Evolutionary conservation across 2,113 vertebrate species (phyloP), one percentile per base, ranked within the genome.

Genomic region (Micromys minutus): DNA sequence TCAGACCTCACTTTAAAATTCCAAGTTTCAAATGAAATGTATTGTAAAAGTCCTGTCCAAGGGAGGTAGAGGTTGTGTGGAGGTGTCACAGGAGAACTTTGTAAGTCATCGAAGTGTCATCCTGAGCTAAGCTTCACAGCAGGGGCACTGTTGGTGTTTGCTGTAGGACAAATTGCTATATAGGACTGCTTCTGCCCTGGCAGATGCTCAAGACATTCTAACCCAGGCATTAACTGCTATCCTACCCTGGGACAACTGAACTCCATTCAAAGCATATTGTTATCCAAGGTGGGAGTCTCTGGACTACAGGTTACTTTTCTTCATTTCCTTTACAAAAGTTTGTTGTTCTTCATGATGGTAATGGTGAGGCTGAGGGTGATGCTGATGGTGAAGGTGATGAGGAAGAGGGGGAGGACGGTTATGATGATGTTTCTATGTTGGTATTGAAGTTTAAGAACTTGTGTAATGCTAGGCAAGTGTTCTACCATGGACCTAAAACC

Each of bases 401-500:
- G 13, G 0, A 1, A 26, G 74, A 0, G 29, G 7, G 0, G 16
- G 42, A 1, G 31, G 45, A 4, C 29, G 11, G 15, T 34, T 29
- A 5, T 36, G 11, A 59, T 39, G n/a, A 83, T 63, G 39, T 90
- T 52, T 24, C 31, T 36, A 22, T 65, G 59, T 8, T 39, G 17
- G 22, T 47, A 7, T 4, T 65, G 34, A 47, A 52, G 10, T 36
- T n/a, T 29, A 39, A 11, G 9, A 26, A 15, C 13, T 47, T 77
- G 31, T 65, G 4, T 21, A 65, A 36, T 61, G 6, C 1, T 52
- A 79, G 8, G 4, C 4, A 29, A 39, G 39, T n/a, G 7, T 61
- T 50, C 59, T 90, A 21, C 45, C 34, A 65, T 61, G 61, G 45
- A 52, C 34, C 26, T 39, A 34, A 39, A 90, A 24, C 15, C 42